Percentiles rank a stretch among this genome's conserved stretches.
Evolutionary conservation across 2,888 invertebrate genomes (phyloP).

Genomic region (Cataglyphis cursor): DNA sequence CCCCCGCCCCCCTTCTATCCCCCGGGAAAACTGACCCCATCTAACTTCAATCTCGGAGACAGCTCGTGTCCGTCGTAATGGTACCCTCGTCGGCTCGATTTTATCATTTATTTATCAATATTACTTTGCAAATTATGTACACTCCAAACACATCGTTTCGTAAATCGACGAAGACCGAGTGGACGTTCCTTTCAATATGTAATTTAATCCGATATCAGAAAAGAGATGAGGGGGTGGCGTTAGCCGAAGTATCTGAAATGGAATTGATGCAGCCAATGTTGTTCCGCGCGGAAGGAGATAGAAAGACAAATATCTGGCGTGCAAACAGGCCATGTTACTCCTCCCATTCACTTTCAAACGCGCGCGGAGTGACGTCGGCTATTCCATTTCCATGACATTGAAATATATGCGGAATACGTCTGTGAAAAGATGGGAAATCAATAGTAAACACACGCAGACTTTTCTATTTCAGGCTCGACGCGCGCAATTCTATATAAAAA

Average conservation of each 20-base stretch:
- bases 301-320: slow-evolving; percentile 48
- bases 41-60: slow-evolving; percentile 64
- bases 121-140: slow-evolving; percentile 37
- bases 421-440: slow-evolving; percentile 24
- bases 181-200: not conserved
- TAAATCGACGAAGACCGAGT: not conserved
- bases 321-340: slow-evolving; percentile 33
- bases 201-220: not conserved
- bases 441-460: slow-evolving; percentile 10
- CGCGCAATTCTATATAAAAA: slow-evolving; percentile 20
- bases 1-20: slow-evolving; percentile 4
- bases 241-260: slow-evolving; percentile 3
- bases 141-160: not conserved
- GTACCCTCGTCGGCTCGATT: slow-evolving; percentile 28
- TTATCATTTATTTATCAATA: slow-evolving; percentile 67
- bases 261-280: slow-evolving; percentile 9
- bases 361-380: slow-evolving; percentile 39
- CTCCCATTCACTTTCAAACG: slow-evolving; percentile 47
- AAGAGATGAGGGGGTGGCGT: not conserved
- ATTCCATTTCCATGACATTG: slow-evolving; percentile 51
- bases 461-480: not conserved
- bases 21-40: slow-evolving; percentile 69
- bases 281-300: not conserved
- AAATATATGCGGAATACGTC: slow-evolving; percentile 19
- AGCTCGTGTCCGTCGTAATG: slow-evolving; percentile 67